phyloP scores from a whole-genome alignment of 1,140 invertebrate genomes.

The Aleiodes sp. region DNA sequence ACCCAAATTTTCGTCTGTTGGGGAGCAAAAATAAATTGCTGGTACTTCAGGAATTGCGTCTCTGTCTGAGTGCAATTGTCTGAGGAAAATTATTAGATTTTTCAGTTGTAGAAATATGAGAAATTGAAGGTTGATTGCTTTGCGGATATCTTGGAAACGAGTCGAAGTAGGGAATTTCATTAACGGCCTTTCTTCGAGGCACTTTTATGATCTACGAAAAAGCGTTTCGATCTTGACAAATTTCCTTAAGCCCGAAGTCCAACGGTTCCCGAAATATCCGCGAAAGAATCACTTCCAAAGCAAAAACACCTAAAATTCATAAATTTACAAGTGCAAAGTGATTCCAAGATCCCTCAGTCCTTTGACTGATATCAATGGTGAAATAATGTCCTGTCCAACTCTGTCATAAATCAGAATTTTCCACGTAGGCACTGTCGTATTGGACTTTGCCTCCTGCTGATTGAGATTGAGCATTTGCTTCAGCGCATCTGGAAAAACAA shows the following conservation, averaged over 20 bases:
- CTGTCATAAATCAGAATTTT: conserved; percentile 97
- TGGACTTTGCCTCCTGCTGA: conserved; percentile 77
- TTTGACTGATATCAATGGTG: conserved; percentile 94
- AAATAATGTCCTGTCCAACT: conserved; percentile 97
- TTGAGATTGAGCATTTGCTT: conserved; percentile 96
- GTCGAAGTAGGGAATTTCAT: too few relatives aligned
- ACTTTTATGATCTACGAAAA: too few relatives aligned
- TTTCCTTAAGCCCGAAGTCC: not conserved
- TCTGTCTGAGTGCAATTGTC: conserved; percentile 91
- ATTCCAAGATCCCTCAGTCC: conserved; percentile 96
- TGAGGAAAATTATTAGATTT: conserved; percentile 57
- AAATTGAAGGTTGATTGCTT: not conserved
- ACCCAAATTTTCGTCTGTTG: conserved; percentile 96
- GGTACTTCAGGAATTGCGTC: conserved; percentile 98
- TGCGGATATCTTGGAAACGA: too few relatives aligned
- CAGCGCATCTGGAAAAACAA: conserved; percentile 74
- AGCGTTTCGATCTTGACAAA: too few relatives aligned
- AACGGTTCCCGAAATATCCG: conserved; percentile 13
- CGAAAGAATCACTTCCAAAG: conserved; percentile 1
- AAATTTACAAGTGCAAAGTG: conserved; percentile 92
- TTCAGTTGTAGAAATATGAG: not conserved
- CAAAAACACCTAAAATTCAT: conserved; percentile 3
- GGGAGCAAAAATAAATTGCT: conserved; percentile 97
- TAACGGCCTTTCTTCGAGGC: too few relatives aligned
- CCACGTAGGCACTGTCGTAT: conserved; percentile 88